Conservation (phyloP, 2,888 invertebrate genomes). For the Eristalinus aeneus region DNA sequence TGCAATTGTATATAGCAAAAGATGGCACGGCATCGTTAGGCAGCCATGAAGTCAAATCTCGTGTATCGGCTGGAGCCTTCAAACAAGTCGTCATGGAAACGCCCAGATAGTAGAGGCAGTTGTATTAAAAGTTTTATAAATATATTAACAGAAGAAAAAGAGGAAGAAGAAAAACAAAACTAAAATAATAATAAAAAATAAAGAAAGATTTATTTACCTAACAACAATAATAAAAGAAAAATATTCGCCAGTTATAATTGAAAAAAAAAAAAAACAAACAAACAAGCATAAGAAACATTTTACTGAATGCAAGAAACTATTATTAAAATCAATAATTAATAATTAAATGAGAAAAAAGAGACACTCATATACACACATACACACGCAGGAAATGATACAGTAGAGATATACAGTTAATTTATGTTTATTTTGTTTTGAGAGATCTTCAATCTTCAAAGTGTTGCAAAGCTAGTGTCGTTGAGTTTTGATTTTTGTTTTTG, state of each 20-base stretch:
- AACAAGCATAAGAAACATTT: constrained; percentile 29
- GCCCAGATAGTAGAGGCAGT: constrained; percentile 85
- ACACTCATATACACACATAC: constrained; percentile 44
- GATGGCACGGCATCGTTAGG: constrained; percentile 94
- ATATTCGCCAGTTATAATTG: constrained; percentile 67
- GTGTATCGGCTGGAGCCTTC: constrained; percentile 87
- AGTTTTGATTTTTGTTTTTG: background rate
- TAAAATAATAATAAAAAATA: constrained; percentile 22
- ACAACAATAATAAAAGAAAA: constrained; percentile 52
- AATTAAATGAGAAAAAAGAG: constrained; percentile 73
- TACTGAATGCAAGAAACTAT: constrained; percentile 54
- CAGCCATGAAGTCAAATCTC: constrained; percentile 89
- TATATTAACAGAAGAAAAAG: constrained; percentile 45
- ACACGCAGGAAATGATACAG: constrained; percentile 73
- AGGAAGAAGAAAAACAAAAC: background rate
- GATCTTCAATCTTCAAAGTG: background rate
- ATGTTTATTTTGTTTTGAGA: background rate
- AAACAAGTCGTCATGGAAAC: constrained; percentile 90
- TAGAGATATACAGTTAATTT: constrained; percentile 53
- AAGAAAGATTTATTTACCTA: constrained; percentile 43
- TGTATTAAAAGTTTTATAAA: constrained; percentile 71
- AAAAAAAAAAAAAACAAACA: constrained; percentile 27
- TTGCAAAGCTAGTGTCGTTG: background rate
- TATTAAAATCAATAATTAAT: constrained; percentile 71
- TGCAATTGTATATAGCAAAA: constrained; percentile 94